A percentile compares a stretch with the other conserved stretches of the same genome.
phyloP scores from a whole-genome alignment of 2,113 vertebrate genomes.

The Bubo bubo region DNA sequence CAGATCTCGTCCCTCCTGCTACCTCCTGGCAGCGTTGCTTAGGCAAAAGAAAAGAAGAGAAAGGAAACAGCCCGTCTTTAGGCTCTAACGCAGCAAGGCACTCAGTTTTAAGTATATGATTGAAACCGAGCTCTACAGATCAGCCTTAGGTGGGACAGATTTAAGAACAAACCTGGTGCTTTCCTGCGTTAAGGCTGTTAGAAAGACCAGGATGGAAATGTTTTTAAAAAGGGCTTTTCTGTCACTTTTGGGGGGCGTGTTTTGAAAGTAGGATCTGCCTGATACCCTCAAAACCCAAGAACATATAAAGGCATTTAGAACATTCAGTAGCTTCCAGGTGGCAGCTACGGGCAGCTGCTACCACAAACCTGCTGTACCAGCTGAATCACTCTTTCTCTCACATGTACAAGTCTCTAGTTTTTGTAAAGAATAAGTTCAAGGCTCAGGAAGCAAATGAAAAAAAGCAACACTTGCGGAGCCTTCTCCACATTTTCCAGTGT shows the following conservation, averaged over 20 bases:
- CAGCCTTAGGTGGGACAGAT: not conserved
- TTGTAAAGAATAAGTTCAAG: not conserved
- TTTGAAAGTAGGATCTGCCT: not conserved
- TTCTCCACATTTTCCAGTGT: not conserved
- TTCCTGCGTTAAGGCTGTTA: not conserved
- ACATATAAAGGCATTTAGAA: not conserved
- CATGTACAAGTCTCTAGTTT: not conserved
- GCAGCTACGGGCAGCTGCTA: not conserved
- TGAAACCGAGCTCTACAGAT: not conserved
- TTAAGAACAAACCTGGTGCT: not conserved
- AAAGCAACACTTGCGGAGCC: not conserved
- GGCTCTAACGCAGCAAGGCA: not conserved
- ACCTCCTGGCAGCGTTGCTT: not conserved
- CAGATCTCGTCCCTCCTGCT: accelerated
- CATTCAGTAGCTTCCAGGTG: not conserved
- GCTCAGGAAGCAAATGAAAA: not conserved
- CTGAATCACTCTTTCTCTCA: not conserved
- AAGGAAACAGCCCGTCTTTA: no score
- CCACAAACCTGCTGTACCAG: not conserved
- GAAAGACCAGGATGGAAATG: not conserved
- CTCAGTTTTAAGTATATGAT: accelerated
- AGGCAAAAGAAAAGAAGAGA: not conserved
- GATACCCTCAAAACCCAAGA: not conserved
- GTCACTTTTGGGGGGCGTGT: not conserved
- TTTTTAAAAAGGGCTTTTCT: not conserved